phyloP scores from a whole-genome alignment of 2,113 vertebrate species.

The Cheilinus undulatus region DNA sequence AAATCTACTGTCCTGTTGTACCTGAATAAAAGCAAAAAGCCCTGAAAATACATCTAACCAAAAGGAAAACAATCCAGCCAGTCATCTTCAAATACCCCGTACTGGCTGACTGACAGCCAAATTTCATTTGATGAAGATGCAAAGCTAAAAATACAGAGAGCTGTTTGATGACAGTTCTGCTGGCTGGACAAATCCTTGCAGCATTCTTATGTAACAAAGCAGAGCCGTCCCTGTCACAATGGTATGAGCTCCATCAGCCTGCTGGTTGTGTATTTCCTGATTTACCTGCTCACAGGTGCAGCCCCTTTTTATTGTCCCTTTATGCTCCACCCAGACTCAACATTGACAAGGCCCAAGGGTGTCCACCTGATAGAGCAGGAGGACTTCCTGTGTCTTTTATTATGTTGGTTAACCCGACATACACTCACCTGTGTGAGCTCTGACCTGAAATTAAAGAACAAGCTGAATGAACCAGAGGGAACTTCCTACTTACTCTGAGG shows the following conservation, averaged over 20 bases:
- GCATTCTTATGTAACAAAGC: background rate
- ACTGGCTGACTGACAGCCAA: too few species aligned
- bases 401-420: background rate
- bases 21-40: too few species aligned
- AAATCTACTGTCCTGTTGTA: too few species aligned
- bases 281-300: conserved; percentile 44
- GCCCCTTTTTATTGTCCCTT: background rate
- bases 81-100: too few species aligned
- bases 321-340: conserved; percentile 58
- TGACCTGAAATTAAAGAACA: background rate
- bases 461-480: background rate
- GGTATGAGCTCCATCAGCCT: background rate
- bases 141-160: too few species aligned
- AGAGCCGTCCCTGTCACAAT: background rate
- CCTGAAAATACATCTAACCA: too few species aligned
- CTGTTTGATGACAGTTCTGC: background rate
- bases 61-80: too few species aligned
- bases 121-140: too few species aligned
- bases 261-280: conserved; percentile 41
- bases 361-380: background rate
- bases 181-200: background rate
- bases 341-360: conserved; percentile 9
- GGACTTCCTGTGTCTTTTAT: conserved; percentile 1
- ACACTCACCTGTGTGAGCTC: background rate
- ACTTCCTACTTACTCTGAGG: background rate